A percentile compares a stretch with the other conserved stretches of the same genome.
These are phyloP conservation scores for Cenopis cana DNA, from an alignment of 2,888 invertebrate genomes.

Conservation along the genomic window DNA sequence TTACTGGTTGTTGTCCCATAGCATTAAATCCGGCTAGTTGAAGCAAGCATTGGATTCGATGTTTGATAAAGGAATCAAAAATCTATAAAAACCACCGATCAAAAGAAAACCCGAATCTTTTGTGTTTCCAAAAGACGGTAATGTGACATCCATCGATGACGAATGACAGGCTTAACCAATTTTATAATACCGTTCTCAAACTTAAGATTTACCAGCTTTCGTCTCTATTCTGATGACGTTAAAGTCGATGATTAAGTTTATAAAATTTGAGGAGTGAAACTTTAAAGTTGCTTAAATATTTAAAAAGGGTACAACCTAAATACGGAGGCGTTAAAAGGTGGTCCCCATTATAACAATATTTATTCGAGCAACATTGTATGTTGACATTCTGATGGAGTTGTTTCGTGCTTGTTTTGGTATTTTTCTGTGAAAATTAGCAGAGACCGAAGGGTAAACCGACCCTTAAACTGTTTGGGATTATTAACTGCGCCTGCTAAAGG, in stretches of 20 bases:
- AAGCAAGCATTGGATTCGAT: constrained; percentile 10
- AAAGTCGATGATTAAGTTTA: constrained; percentile 32
- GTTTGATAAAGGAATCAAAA: not conserved
- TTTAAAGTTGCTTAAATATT: constrained; percentile 49
- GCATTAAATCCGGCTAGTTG: not conserved
- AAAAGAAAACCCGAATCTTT: constrained; percentile 60
- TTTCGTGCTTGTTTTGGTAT: constrained; percentile 56
- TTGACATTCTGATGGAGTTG: constrained; percentile 67
- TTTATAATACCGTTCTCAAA: constrained; percentile 31
- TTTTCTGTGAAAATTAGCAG: constrained; percentile 64
- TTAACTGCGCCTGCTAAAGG: not conserved
- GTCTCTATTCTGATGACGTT: not conserved
- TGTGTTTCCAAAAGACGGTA: constrained; percentile 62
- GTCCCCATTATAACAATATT: constrained; percentile 62
- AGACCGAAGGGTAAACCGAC: constrained; percentile 20
- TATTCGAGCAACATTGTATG: constrained; percentile 55
- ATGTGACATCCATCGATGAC: constrained; percentile 80
- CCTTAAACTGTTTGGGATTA: constrained; percentile 13
- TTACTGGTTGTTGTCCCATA: not conserved
- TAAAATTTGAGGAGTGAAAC: constrained; percentile 26
- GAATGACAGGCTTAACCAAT: constrained; percentile 62
- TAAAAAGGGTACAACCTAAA: constrained; percentile 66
- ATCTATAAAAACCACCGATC: constrained; percentile 55
- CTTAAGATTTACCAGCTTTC: not conserved
- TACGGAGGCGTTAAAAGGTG: constrained; percentile 80